Conservation (phyloP, 2,888 invertebrate species). For the Drosophila niveifrons region DNA sequence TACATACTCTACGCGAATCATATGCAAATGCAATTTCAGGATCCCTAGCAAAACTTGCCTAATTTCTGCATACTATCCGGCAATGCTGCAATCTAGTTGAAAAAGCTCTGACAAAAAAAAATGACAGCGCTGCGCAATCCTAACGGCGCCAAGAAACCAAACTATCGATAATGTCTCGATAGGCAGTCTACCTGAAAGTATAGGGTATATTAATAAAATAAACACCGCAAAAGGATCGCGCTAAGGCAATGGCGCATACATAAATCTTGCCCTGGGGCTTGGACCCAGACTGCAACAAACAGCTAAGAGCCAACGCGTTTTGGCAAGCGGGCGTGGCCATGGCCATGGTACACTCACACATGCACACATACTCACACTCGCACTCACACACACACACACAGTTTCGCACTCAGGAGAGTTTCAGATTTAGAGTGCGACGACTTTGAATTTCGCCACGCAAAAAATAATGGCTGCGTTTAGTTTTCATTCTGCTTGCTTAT, state of each 20-base stretch:
- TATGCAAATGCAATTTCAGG: not conserved
- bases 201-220: constrained; percentile 63
- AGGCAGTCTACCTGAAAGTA: not conserved
- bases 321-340: constrained; percentile 65
- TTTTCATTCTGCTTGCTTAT: constrained; percentile 51
- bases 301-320: constrained; percentile 52
- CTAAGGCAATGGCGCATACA: constrained; percentile 59
- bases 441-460: constrained; percentile 76
- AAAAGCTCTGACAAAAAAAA: not conserved
- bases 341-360: constrained; percentile 26
- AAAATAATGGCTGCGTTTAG: constrained; percentile 50
- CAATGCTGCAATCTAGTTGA: not conserved
- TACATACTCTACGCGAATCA: constrained; percentile 16
- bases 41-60: not conserved
- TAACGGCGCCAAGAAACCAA: not conserved
- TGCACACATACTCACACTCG: constrained; percentile 18
- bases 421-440: constrained; percentile 39
- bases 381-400: constrained; percentile 22
- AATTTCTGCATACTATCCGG: not conserved
- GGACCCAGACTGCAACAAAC: constrained; percentile 27
- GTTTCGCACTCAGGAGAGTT: constrained; percentile 20
- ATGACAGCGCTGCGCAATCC: not conserved
- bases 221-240: constrained; percentile 67
- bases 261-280: constrained; percentile 64
- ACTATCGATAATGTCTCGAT: constrained; percentile 3